phyloP scores from a whole-genome alignment of 30 jellyfish, hydroid and myxozoan genomes.

The Aurelia sp. region DNA sequence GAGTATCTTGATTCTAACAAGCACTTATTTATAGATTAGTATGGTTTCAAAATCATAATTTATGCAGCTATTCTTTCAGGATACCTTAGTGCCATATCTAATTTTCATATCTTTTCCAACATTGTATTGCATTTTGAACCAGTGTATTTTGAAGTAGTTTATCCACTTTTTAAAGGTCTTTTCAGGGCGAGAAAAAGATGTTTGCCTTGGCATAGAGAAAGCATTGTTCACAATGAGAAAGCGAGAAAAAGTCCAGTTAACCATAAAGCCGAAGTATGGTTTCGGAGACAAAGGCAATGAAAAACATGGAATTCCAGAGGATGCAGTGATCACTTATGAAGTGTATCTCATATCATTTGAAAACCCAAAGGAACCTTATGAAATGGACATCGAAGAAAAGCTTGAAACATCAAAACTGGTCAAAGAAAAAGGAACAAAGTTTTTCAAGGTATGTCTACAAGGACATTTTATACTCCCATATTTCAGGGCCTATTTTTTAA shows the following conservation, averaged over 20 bases:
- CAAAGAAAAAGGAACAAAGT: slow-evolving; percentile 69
- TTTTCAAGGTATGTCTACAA: slow-evolving; percentile 40
- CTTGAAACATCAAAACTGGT: slow-evolving; percentile 64
- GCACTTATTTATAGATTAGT: too few relatives aligned
- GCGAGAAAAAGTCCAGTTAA: slow-evolving; percentile 72
- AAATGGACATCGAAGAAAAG: slow-evolving; percentile 87
- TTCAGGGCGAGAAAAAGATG: slow-evolving; percentile 67
- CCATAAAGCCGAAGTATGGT: slow-evolving; percentile 69
- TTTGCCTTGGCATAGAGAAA: slow-evolving; percentile 82
- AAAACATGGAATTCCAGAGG: slow-evolving; percentile 77
- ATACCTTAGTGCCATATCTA: too few relatives aligned
- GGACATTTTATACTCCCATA: too few relatives aligned
- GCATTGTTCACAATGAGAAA: slow-evolving; percentile 91
- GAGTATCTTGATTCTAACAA: too few relatives aligned
- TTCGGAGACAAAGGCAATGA: slow-evolving; percentile 79
- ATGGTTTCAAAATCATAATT: too few relatives aligned
- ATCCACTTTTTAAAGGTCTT: too few relatives aligned
- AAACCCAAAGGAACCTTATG: slow-evolving; percentile 84
- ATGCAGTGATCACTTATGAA: slow-evolving; percentile 89
- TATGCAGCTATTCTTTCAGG: too few relatives aligned
- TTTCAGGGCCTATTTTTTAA: too few relatives aligned
- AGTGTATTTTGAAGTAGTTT: too few relatives aligned
- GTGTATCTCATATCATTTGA: slow-evolving; percentile 77
- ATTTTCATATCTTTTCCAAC: too few relatives aligned
- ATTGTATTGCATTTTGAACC: too few relatives aligned